Percentiles rank a stretch among this genome's conserved stretches.
Conservation (phyloP, 2,797 vertebrate species). For the Gymnoscopelus microlampas region DNA sequence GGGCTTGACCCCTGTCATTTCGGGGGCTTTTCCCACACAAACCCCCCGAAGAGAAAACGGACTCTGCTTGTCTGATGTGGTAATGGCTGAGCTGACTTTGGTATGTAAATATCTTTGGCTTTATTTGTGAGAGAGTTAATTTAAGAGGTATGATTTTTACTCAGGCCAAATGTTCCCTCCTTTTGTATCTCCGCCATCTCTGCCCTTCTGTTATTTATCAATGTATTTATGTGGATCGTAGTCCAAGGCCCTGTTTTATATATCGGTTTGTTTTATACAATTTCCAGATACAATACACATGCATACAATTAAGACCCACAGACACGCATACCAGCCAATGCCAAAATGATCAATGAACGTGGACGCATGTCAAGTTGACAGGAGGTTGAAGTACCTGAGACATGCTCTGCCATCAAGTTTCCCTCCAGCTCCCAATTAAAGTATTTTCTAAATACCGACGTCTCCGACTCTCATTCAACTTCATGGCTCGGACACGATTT, state of each 20-base stretch:
- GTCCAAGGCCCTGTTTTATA: constrained; percentile 55
- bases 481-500: not conserved
- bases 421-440: constrained; percentile 61
- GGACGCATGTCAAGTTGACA: constrained; percentile 36
- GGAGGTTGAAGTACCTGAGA: constrained; percentile 40
- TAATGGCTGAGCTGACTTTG: constrained; percentile 63
- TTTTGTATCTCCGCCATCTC: constrained; percentile 59
- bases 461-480: constrained; percentile 42
- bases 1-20: constrained; percentile 45
- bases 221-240: constrained; percentile 78
- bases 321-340: not conserved
- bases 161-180: constrained; percentile 72
- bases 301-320: not conserved
- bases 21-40: constrained; percentile 18
- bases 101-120: constrained; percentile 83
- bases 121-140: constrained; percentile 80
- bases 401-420: constrained; percentile 41
- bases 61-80: constrained; percentile 52
- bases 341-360: constrained; percentile 6
- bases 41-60: constrained; percentile 39
- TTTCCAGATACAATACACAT: constrained; percentile 32
- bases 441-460: constrained; percentile 41
- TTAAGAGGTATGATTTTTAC: constrained; percentile 74
- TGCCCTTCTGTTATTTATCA: constrained; percentile 75
- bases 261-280: constrained; percentile 39